A percentile compares a stretch with the other conserved stretches of the same genome.
These are phyloP conservation scores for Gavia stellata DNA, from an alignment of 2,113 vertebrate genomes.

Conservation along the genomic window DNA sequence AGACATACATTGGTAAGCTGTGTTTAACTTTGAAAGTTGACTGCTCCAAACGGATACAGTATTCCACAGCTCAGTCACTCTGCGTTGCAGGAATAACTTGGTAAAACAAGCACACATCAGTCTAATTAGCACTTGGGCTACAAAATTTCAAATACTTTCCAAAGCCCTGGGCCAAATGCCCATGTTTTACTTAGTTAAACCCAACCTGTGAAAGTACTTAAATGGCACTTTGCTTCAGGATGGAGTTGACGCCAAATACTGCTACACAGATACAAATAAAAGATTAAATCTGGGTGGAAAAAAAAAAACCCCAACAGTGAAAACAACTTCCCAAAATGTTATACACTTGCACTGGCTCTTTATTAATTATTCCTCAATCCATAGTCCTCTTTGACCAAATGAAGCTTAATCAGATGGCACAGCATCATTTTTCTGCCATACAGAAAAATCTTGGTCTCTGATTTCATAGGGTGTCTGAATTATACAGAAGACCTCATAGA, in stretches of 20 bases:
- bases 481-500: neutral
- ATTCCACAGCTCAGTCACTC: neutral
- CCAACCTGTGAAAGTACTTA: neutral
- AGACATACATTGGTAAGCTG: accelerated
- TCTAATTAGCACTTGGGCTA: neutral
- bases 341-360: neutral
- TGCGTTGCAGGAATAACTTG: neutral
- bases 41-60: neutral
- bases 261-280: neutral
- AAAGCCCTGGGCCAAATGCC: neutral
- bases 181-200: neutral
- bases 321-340: neutral
- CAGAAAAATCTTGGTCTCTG: neutral
- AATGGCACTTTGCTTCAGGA: neutral
- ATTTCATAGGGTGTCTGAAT: neutral
- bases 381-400: neutral
- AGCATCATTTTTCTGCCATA: neutral
- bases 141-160: neutral
- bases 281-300: too few relatives aligned
- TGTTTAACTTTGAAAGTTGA: neutral
- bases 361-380: neutral
- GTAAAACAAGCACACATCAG: neutral
- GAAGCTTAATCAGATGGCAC: neutral
- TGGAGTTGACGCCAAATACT: neutral
- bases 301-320: too few relatives aligned